Evolutionary conservation across 2,797 vertebrate species (phyloP).

Genomic region (Sparus aurata): DNA sequence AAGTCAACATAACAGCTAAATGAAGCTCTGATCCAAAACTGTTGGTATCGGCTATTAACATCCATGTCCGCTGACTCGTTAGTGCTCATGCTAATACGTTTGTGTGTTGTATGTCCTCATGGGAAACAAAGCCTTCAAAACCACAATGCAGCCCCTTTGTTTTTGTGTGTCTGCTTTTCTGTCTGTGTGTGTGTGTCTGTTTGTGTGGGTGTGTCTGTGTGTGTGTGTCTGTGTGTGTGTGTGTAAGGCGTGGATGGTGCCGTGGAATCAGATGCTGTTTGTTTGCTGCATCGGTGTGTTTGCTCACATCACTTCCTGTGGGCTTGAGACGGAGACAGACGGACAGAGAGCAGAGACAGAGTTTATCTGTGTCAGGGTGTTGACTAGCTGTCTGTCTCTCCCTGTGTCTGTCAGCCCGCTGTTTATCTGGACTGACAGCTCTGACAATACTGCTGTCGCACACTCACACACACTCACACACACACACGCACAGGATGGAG

Average conservation of each 20-base stretch:
- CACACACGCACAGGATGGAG: neutral
- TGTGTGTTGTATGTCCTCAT: neutral
- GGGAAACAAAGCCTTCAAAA: neutral
- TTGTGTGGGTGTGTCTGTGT: neutral
- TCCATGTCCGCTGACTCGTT: no score
- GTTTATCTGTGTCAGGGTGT: constrained; percentile 65
- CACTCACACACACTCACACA: constrained; percentile 1
- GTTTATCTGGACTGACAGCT: constrained; percentile 67
- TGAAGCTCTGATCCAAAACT: no score
- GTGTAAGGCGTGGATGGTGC: constrained; percentile 8
- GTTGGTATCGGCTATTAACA: no score
- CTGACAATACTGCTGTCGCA: constrained; percentile 49
- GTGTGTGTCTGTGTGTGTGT: neutral
- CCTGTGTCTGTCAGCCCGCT: constrained; percentile 47
- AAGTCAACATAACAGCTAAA: no score
- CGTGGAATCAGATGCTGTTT: constrained; percentile 27
- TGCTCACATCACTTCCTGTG: constrained; percentile 48
- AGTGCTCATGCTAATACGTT: no score
- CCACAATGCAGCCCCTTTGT: no score
- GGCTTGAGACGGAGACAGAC: constrained; percentile 40
- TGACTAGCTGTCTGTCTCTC: constrained; percentile 59
- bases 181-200: neutral
- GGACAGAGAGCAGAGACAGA: constrained; percentile 54
- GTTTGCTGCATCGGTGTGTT: constrained; percentile 45
- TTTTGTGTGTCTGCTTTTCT: neutral